Base-by-base conservation (phyloP, 1,140 invertebrate genomes). In the Drosophila ambigua region DNA sequence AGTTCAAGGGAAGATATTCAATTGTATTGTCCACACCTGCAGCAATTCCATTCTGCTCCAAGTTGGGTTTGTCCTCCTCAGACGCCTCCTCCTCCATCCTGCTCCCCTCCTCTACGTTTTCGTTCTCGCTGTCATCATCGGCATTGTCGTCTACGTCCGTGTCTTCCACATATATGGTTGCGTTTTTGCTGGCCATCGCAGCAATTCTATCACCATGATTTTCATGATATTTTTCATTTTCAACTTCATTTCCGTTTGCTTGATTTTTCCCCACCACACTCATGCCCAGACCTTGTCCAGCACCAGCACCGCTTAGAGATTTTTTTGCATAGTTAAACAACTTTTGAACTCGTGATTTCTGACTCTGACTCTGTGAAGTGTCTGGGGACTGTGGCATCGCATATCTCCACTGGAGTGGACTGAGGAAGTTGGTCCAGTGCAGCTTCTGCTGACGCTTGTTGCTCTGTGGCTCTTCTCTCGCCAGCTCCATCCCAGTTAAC, bases 241-340 rank as follows among this genome's bases (percentile, higher is more conserved):
- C 76, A 63, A 89, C 73, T 77, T 87, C 87, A 78, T 90, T 90
- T 90, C 79, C 87, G 72, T 68, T 83, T 43, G 50, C 26, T 65
- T 76, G 78, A 66, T 78, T 77, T 64, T 77, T 68, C 52, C 55
- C 59, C 68, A 51, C 43, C 51, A 16, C 35, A 39, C 26, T 23
- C 15, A 43, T 28, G 50, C 45, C 43, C 62, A 67, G 44, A 26
- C 69, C 66, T 57, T 65, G 62, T 44, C 69, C 74, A 43, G 61
- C 58, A 11, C 69, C 69, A 45, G 66, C 58, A 72, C 59, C 63
- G 77, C 64, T 79, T 20, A 75, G 74, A 53, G 79, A 72, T 52
- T 89, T 88, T 65, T 81, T 83, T 53, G 71, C 75, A 83, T 83
- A 77, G 74, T 71, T 75, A 49, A 76, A 64, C 52, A 74, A 55